Base-by-base conservation (phyloP, 1,140 invertebrate genomes). In the Araneus ventricosus region DNA sequence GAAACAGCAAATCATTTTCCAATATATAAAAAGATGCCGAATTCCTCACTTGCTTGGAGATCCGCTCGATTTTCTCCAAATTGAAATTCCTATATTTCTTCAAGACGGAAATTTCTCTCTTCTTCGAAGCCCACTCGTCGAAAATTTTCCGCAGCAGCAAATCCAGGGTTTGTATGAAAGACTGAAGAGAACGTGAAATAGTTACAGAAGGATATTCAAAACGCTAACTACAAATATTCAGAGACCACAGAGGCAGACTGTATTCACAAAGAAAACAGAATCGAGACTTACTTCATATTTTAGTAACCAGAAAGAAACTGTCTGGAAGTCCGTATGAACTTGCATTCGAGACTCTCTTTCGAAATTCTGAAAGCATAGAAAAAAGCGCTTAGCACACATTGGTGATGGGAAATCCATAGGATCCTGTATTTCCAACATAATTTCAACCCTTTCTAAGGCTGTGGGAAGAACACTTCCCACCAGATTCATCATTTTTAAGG, bases 71-170 rank as follows among this genome's bases (percentile, higher is more conserved):
- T 75, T 92, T 92, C n/a, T 70, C 61, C n/a, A 86, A 57, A 70
- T 92, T 92, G 3, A 92, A 27, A 39, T 70, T 86, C 57, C 45
- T 52, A n/a, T 70, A 92, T n/a, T 92, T 92, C 6, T 92, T 52
- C 61, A 92, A 70, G 4, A 92, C 17, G 3, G 80, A 39, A 3
- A 92, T 39, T 4, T 92, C 80, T 24, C 90, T 92, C 20, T 86
- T 27, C 39, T 67, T 70, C 5, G 27, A 6, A 0, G 61, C 57
- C 57, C 80, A 92, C 0, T 67, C 57, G 6, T 92, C 80, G 37
- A 92, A 92, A 34, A 27, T 86, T 52, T 92, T 45, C 22, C 82
- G 45, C 22, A 92, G 30, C 10, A 90, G 20, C 14, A n/a, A 10
- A 27, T 90, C 75, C 30, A 90, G 4, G 34, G 82, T 52, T 39